Evolutionary conservation across 2,888 invertebrate species (phyloP), one percentile per base, ranked within the genome.

Genomic region (Polylopha cassiicola): DNA sequence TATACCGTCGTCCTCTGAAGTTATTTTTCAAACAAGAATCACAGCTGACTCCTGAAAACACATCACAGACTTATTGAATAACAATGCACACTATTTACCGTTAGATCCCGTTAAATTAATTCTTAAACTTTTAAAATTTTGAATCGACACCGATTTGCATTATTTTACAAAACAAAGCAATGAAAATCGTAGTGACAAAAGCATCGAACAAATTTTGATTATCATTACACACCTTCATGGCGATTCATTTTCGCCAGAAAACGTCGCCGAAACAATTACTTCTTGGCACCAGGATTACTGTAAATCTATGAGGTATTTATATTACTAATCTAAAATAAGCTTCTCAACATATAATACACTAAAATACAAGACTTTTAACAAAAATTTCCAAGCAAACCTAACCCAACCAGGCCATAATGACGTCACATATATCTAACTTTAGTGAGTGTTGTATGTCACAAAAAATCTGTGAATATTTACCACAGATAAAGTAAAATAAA

Each of bases 21-120:
- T 98, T 98, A 77, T 95, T 95, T 89, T 96, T 97, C 85, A 97
- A 90, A 90, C 99, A 99, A 73, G 97, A 95, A 92, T 99, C 99
- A 91, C 99, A 99, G 90, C 98, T 98, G 75, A 99, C 98, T 89
- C 98, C 99, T 97, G 78, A 58, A 88, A 88, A 64, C 58, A 65
- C 68, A 70, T 69, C 71, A 79, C 28, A 70, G 72, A 75, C 48
- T 59, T 61, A 59, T 60, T 64, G 52, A 61, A 68, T 55, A 64
- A 66, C 57, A 65, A 54, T 50, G 51, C 37, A 44, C 8, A 9
- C 22, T 18, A 14, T 15, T 14, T 21, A 7, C n/a, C 10, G 13
- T 14, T 13, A 8, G 7, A 30, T 39, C 34, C 9, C 13, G 9
- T 9, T 21, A 39, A 39, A 34, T 33, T 34, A 34, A 20, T 16